Evolutionary conservation across 1,140 invertebrate genomes (phyloP).

Genomic region (Whitmania pigra): DNA sequence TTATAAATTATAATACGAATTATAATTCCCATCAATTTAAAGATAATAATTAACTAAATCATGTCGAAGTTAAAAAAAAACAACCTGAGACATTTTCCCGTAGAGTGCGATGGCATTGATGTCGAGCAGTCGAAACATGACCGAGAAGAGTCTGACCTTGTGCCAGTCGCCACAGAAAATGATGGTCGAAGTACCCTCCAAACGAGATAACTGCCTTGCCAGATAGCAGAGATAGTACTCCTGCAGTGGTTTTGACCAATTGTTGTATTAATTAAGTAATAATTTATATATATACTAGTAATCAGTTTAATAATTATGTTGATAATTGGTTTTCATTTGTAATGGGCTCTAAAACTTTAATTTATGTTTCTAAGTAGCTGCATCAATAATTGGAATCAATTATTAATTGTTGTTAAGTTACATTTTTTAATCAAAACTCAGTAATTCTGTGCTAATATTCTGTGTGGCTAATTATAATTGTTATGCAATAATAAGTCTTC

Average conservation of each 20-base stretch:
- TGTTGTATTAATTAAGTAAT: neutral
- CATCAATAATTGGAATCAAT: no score
- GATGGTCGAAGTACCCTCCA: slow-evolving; percentile 93
- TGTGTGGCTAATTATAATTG: no score
- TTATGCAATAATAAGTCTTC: no score
- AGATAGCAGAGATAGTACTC: slow-evolving; percentile 58
- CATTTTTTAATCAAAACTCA: no score
- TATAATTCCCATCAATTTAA: neutral
- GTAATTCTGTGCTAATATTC: no score
- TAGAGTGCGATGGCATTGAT: slow-evolving; percentile 83
- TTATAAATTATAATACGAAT: no score
- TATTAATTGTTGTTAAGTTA: no score
- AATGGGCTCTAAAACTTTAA: no score
- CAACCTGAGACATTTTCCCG: slow-evolving; percentile 75
- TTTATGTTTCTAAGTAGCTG: no score
- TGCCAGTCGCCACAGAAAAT: slow-evolving; percentile 91
- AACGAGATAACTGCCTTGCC: slow-evolving; percentile 86
- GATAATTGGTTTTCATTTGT: neutral
- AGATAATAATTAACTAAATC: neutral
- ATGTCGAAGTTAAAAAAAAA: neutral
- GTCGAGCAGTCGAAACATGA: slow-evolving; percentile 76
- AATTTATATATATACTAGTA: neutral
- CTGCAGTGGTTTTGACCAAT: neutral
- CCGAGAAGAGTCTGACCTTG: slow-evolving; percentile 70
- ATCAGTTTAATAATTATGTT: no score